phyloP scores from a whole-genome alignment of 2,797 vertebrate genomes.

The Cyclura pinguis region DNA sequence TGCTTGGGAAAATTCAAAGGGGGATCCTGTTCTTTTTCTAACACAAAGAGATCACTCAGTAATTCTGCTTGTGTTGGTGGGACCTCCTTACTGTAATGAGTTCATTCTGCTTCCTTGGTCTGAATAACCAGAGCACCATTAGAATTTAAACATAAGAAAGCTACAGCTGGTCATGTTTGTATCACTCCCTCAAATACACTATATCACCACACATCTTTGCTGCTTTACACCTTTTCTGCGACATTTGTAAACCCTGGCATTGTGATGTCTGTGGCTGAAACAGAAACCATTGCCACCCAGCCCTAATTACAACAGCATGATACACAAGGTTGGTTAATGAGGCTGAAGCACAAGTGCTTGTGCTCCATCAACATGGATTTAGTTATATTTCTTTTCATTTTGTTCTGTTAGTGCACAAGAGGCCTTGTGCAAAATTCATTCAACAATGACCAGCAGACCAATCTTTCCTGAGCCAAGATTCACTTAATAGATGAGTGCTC shows the following conservation, averaged over 20 bases:
- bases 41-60: neutral
- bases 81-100: neutral
- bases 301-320: neutral
- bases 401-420: neutral
- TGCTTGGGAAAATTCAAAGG: neutral
- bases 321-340: neutral
- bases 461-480: conserved; percentile 27
- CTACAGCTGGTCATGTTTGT: neutral
- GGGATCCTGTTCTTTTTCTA: neutral
- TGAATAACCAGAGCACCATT: neutral
- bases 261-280: neutral
- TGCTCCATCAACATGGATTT: neutral
- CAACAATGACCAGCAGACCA: neutral
- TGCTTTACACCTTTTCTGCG: neutral
- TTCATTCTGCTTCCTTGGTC: neutral
- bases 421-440: conserved; percentile 13
- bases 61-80: neutral
- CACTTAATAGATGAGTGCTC: conserved; percentile 52
- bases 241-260: neutral
- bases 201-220: neutral
- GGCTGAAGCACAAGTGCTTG: neutral
- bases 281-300: neutral
- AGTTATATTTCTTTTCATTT: neutral
- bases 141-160: neutral
- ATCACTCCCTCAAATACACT: neutral